These are phyloP conservation scores for Phymorhynchus buccinoides DNA, from an alignment of 1,140 invertebrate species.

Conservation along the genomic window DNA sequence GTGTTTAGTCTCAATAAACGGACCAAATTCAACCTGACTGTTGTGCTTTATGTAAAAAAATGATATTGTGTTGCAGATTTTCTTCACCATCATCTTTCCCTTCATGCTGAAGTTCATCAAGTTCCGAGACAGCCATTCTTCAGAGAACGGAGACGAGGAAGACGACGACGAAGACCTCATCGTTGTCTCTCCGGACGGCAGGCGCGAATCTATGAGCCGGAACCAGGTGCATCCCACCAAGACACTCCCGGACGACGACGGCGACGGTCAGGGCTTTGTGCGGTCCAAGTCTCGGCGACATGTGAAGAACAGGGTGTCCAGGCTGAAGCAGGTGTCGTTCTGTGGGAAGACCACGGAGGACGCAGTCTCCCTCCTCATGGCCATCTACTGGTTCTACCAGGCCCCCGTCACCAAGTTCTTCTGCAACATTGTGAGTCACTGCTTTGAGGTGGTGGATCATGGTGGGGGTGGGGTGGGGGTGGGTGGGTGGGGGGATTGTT, in stretches of 20 bases:
- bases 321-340: constrained; percentile 51
- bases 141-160: constrained; percentile 42
- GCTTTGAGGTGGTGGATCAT: background rate
- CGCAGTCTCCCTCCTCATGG: constrained; percentile 54
- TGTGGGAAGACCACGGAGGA: constrained; percentile 38
- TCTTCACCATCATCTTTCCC: constrained; percentile 58
- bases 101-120: constrained; percentile 63
- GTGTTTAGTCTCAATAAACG: too few species aligned
- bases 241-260: background rate
- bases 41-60: too few species aligned
- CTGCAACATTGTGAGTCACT: constrained; percentile 55
- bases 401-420: constrained; percentile 63
- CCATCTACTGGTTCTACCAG: constrained; percentile 66
- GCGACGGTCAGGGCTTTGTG: constrained; percentile 50
- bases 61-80: constrained; percentile 51
- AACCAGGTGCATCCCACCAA: background rate
- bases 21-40: too few species aligned
- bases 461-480: background rate
- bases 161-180: constrained; percentile 37
- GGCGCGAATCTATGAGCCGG: background rate
- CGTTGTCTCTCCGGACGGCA: constrained; percentile 30
- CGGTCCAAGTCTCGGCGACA: constrained; percentile 38
- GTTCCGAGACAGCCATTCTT: too few species aligned
- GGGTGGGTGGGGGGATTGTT: constrained; percentile 24
- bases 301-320: constrained; percentile 32